Evolutionary conservation across 1,140 invertebrate genomes (phyloP).

Genomic region (Macrobrachium nipponense): DNA sequence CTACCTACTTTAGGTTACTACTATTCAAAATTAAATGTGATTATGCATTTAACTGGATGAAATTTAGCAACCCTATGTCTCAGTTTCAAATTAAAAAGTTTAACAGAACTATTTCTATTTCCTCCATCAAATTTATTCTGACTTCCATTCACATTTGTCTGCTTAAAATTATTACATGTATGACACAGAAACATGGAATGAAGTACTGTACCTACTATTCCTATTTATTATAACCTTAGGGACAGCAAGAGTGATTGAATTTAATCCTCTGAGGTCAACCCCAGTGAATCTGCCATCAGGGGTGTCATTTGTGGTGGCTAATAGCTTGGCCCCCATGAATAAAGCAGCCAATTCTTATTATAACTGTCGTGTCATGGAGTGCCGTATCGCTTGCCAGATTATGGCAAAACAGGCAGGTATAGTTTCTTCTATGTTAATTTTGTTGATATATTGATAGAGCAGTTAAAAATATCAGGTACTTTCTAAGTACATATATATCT

Average conservation of each 20-base stretch:
- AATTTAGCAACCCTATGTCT: too few relatives aligned
- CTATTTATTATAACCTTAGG: constrained; percentile 70
- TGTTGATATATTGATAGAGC: neutral
- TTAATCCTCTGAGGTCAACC: constrained; percentile 85
- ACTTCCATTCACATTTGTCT: too few relatives aligned
- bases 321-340: constrained; percentile 90
- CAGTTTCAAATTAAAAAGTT: too few relatives aligned
- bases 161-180: too few relatives aligned
- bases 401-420: constrained; percentile 82
- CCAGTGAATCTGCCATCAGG: constrained; percentile 84
- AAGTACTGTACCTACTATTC: neutral
- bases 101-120: too few relatives aligned
- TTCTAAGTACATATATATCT: neutral
- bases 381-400: constrained; percentile 74
- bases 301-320: constrained; percentile 91
- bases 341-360: constrained; percentile 92
- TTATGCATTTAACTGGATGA: neutral
- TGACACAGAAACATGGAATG: neutral
- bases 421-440: neutral
- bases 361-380: constrained; percentile 84
- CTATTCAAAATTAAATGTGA: neutral
- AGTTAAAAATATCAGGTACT: neutral
- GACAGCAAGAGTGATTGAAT: constrained; percentile 92
- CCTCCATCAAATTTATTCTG: too few relatives aligned
- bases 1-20: neutral